These are phyloP conservation scores for Macroglossus sobrinus DNA, from an alignment of 2,113 vertebrate species.

Conservation along the genomic window DNA sequence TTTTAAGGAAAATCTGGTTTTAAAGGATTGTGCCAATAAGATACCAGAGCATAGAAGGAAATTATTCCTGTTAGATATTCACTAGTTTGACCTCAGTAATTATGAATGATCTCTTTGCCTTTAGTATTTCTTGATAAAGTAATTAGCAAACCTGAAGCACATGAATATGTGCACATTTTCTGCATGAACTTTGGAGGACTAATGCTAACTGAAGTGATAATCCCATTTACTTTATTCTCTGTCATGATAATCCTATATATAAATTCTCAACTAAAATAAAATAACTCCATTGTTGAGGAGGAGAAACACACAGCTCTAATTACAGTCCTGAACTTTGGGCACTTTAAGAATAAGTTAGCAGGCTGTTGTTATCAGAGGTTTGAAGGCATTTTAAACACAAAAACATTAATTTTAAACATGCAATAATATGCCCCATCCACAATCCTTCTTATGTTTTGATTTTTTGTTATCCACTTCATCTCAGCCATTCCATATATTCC, in stretches of 20 bases:
- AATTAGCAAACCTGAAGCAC: not conserved
- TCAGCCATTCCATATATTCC: not conserved
- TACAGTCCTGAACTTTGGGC: not conserved
- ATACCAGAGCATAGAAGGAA: not conserved
- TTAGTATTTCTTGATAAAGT: not conserved
- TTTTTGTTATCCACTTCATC: constrained; percentile 4
- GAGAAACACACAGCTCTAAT: not conserved
- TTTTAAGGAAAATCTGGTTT: constrained; percentile 24
- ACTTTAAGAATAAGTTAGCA: not conserved
- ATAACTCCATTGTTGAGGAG: not conserved
- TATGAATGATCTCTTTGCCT: not conserved
- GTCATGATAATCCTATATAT: not conserved
- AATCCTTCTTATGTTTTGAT: not conserved
- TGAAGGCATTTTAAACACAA: not conserved
- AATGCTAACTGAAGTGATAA: not conserved
- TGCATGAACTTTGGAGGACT: not conserved
- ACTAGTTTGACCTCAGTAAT: not conserved
- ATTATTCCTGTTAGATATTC: not conserved
- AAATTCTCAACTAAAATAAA: not conserved
- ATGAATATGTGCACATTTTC: not conserved
- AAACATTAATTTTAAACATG: not conserved
- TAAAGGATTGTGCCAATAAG: constrained; percentile 10
- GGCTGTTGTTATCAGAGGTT: not conserved
- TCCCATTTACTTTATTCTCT: not conserved
- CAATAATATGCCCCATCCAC: not conserved